Conservation (phyloP, 2,888 invertebrate genomes). For the Bunonema sp. region DNA sequence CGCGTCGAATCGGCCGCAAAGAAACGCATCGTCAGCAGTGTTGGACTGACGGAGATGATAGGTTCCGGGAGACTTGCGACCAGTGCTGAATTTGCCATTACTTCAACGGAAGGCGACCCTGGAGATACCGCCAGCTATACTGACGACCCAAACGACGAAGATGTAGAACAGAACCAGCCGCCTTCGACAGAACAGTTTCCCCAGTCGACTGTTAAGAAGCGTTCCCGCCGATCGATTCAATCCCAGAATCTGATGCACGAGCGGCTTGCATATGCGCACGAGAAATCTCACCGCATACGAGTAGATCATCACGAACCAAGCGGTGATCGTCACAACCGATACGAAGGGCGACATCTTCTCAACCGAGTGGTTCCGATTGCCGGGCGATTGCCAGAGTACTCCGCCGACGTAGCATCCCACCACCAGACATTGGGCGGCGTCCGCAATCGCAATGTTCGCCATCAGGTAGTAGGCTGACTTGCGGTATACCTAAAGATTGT, state of each 20-base stretch:
- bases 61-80: neutral
- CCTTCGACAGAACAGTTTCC: too few relatives aligned
- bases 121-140: neutral
- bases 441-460: slow-evolving; percentile 1
- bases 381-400: too few relatives aligned
- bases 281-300: neutral
- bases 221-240: too few relatives aligned
- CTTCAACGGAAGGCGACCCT: neutral
- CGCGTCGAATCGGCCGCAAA: neutral
- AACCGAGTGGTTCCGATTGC: too few relatives aligned
- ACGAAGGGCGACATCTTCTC: neutral
- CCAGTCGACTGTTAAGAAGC: too few relatives aligned
- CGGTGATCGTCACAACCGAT: neutral
- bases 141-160: neutral
- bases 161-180: neutral
- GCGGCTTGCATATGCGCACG: too few relatives aligned
- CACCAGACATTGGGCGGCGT: neutral
- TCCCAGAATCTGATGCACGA: too few relatives aligned
- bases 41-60: neutral
- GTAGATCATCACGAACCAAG: slow-evolving; percentile 1
- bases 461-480: slow-evolving; percentile 1
- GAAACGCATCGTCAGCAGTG: slow-evolving; percentile 1
- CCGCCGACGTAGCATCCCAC: neutral
- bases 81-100: neutral
- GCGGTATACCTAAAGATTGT: neutral